Evolutionary conservation across 2,888 invertebrate genomes (phyloP).

Genomic region (Pterostichus madidus): DNA sequence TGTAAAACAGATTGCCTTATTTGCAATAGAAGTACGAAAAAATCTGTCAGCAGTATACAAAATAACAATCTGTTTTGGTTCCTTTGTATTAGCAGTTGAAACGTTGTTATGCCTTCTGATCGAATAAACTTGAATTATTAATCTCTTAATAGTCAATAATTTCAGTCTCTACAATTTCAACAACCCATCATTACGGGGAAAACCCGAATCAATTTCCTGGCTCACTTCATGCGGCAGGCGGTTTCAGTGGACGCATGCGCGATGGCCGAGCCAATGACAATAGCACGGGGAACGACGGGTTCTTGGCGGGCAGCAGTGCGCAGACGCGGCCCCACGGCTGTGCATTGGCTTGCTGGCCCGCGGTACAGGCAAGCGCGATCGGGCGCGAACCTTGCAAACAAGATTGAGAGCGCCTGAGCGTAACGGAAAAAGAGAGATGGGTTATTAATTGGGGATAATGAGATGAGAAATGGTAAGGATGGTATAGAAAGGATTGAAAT

Average conservation of each 20-base stretch:
- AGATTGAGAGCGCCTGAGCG: conserved; percentile 9
- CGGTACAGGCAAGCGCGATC: conserved; percentile 44
- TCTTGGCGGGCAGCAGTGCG: conserved; percentile 11
- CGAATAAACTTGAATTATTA: no score
- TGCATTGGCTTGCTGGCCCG: conserved; percentile 46
- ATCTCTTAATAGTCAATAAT: background rate
- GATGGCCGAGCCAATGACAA: conserved; percentile 47
- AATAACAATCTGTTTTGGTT: no score
- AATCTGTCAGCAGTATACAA: no score
- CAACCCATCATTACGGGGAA: conserved; percentile 47
- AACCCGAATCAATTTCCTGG: conserved; percentile 40
- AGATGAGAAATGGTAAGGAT: background rate
- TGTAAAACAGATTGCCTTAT: no score
- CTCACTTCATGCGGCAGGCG: conserved; percentile 12
- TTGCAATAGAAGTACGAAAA: no score
- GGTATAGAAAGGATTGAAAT: background rate
- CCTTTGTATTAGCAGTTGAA: no score
- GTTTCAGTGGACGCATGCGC: conserved; percentile 47
- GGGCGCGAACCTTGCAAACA: conserved; percentile 26
- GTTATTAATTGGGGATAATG: conserved; percentile 3
- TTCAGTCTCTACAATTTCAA: conserved; percentile 4
- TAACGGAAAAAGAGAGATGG: background rate
- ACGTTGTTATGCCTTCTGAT: no score
- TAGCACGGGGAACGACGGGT: conserved; percentile 25
- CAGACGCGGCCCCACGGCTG: conserved; percentile 5